Percentiles rank a stretch among this genome's conserved stretches.
These are phyloP conservation scores for Cephus nigrinus DNA, from an alignment of 2,888 invertebrate species.

Conservation along the genomic window DNA sequence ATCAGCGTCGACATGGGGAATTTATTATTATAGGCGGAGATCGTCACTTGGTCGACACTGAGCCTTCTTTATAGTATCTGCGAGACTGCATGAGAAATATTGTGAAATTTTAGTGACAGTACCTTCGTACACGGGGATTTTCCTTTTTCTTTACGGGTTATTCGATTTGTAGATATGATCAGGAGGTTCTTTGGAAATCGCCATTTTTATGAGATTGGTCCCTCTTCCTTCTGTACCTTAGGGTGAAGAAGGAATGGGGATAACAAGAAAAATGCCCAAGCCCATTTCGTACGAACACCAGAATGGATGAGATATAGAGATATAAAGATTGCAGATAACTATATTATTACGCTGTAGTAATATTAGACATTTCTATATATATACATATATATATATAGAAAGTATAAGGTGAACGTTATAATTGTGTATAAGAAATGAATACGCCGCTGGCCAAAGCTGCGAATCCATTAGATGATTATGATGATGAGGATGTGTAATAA, in stretches of 20 bases:
- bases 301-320: constrained; percentile 10
- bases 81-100: background rate
- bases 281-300: constrained; percentile 13
- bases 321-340: constrained; percentile 3
- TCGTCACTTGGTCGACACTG: background rate
- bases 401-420: constrained; percentile 33
- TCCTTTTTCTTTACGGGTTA: background rate
- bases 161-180: background rate
- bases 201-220: background rate
- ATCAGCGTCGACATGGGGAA: background rate
- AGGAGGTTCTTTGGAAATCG: constrained; percentile 14
- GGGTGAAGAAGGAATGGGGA: background rate
- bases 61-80: background rate
- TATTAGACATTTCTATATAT: constrained; percentile 22
- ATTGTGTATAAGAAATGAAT: constrained; percentile 32
- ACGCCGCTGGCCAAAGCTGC: constrained; percentile 16
- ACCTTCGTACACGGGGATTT: background rate
- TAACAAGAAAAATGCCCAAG: constrained; percentile 8
- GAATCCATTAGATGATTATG: constrained; percentile 15
- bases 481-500: constrained; percentile 29
- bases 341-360: background rate
- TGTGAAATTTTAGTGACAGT: background rate
- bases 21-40: too few relatives aligned
- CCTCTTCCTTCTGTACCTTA: background rate
- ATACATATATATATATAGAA: constrained; percentile 18